Evolutionary conservation across 2,797 vertebrate species (phyloP), one percentile per base, ranked within the genome.

Genomic region (Enteromius viviparus): DNA sequence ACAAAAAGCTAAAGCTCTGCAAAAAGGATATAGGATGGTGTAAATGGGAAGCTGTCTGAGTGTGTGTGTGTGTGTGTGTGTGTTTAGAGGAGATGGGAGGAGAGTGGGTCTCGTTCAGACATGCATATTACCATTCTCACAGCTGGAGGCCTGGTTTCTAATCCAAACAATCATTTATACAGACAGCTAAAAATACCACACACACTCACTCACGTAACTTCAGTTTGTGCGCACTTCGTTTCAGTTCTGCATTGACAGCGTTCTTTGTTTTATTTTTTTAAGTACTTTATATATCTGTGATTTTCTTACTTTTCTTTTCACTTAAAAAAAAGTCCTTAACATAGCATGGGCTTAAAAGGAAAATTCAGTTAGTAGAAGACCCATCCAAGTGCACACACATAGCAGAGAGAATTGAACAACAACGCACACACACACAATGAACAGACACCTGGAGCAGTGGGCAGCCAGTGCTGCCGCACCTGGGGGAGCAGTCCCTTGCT

Each of bases 141-240:
- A 53, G 79, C 68, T 65, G 70, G 79, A 83, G 80, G 34, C 64
- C 64, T 75, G 75, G 15, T 45, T 32, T 82, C 80, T 80, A 69
- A 86, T 74, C 60, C 79, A 85, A 82, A 88, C 81, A 81, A 68
- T 84, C 49, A 74, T 68, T 70, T 80, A 75, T 60, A 78, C 47
- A 84, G 69, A 81, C 53, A 65, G 51, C 69, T 71, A 66, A 79
- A 84, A 47, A 68, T 78, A 76, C 42, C 69, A 68, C 81, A 75
- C 51, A 82, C 64, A 68, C 45, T 3, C 40, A 65, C 37, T 19
- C 37, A 53, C 12, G 0, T 29, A 10, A 19, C 51, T 55, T 68
- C 6, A 68, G 40, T 51, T 14, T 65, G 23, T 29, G 21, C 32
- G 7, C 17, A 55, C 49, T 37, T 75, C 23, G 5, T 75, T 75